phyloP scores from a whole-genome alignment of 2,888 invertebrate species.

The Tetanocera ferruginea region DNA sequence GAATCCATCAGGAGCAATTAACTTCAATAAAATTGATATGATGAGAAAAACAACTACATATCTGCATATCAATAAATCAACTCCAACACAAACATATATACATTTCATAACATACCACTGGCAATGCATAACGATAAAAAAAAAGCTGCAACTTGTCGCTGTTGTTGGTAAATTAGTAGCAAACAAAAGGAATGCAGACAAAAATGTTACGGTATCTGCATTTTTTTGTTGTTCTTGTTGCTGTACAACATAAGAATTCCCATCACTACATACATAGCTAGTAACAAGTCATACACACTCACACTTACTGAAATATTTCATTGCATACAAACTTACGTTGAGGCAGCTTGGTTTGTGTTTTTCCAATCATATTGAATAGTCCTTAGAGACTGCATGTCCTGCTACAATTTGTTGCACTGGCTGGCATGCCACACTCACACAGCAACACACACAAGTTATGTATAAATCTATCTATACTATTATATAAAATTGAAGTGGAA shows the following conservation, averaged over 20 bases:
- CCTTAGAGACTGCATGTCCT: background rate
- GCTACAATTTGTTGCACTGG: background rate
- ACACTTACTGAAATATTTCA: background rate
- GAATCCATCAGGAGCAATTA: slow-evolving; percentile 12
- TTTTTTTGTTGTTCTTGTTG: background rate
- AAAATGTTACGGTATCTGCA: background rate
- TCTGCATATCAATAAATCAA: too few relatives aligned
- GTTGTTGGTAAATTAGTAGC: slow-evolving; percentile 3
- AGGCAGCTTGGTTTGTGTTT: background rate
- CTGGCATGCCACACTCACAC: background rate
- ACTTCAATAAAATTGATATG: slow-evolving; percentile 2
- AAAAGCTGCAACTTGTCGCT: background rate
- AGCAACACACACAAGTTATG: background rate
- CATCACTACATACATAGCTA: background rate
- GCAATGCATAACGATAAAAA: background rate
- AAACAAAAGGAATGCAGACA: background rate
- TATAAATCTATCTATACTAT: too few relatives aligned
- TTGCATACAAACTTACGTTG: background rate
- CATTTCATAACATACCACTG: background rate
- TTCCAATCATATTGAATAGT: background rate
- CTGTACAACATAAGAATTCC: background rate
- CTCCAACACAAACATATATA: background rate
- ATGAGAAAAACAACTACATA: background rate
- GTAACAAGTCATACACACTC: background rate
- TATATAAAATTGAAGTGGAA: too few relatives aligned